phyloP scores from a whole-genome alignment of 2,888 invertebrate genomes.

The Molanna angustata region DNA sequence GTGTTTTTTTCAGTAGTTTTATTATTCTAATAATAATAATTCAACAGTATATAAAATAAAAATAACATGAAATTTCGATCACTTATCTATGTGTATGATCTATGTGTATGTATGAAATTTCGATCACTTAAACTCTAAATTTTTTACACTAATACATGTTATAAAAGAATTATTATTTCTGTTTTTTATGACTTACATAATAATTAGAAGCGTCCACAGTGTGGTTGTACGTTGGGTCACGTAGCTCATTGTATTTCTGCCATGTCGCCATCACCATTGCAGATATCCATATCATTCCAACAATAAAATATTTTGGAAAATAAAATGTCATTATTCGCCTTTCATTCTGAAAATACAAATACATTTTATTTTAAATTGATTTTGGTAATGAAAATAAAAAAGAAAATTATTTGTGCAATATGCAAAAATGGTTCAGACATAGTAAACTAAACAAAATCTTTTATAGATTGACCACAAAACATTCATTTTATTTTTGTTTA shows the following conservation, averaged over 20 bases:
- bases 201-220: conserved; percentile 79
- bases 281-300: conserved; percentile 83
- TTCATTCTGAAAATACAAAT: conserved; percentile 69
- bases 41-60: too few species aligned
- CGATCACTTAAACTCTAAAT: too few species aligned
- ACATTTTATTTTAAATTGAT: conserved; percentile 8
- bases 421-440: neutral
- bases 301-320: conserved; percentile 82
- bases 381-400: neutral
- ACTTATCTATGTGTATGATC: too few species aligned
- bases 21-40: too few species aligned
- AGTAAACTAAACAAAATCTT: too few species aligned
- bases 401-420: neutral
- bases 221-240: conserved; percentile 92
- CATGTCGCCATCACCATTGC: conserved; percentile 83
- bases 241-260: conserved; percentile 84
- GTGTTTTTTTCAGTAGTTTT: too few species aligned
- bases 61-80: too few species aligned
- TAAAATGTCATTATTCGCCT: conserved; percentile 84
- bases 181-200: conserved; percentile 70
- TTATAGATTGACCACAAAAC: too few species aligned
- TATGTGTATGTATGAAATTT: too few species aligned
- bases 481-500: too few species aligned
- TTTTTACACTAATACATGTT: too few species aligned
- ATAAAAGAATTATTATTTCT: too few species aligned